Conservation (phyloP, 2,797 vertebrate species). For the Enteromius anoplus region DNA sequence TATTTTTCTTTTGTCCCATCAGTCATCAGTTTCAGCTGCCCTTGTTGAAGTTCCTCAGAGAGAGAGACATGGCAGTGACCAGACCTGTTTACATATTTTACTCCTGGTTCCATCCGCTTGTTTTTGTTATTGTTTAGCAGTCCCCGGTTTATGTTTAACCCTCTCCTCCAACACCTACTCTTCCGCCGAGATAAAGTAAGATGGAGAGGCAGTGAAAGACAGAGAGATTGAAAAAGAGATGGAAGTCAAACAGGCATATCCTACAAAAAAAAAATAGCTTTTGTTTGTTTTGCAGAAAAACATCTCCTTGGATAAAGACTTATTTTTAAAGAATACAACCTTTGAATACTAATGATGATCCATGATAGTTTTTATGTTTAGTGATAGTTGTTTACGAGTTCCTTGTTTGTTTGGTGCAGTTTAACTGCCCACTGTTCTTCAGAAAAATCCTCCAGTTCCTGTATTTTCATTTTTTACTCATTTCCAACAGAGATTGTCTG, state of each 20-base stretch:
- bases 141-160: conserved; percentile 57
- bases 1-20: conserved; percentile 40
- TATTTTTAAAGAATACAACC: background rate
- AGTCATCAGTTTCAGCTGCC: conserved; percentile 36
- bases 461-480: background rate
- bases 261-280: background rate
- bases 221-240: conserved; percentile 40
- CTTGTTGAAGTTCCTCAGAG: conserved; percentile 41
- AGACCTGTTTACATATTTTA: conserved; percentile 61
- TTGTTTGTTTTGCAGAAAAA: background rate
- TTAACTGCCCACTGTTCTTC: background rate
- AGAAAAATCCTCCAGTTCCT: background rate
- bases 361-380: background rate
- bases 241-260: background rate
- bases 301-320: background rate
- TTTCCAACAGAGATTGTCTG: background rate
- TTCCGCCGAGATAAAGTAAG: conserved; percentile 50
- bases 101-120: conserved; percentile 59
- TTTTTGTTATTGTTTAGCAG: conserved; percentile 56
- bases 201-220: conserved; percentile 44
- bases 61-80: conserved; percentile 30
- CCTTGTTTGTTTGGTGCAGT: background rate
- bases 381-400: background rate
- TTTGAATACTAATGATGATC: background rate
- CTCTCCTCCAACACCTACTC: conserved; percentile 60